A percentile compares a stretch with the other conserved stretches of the same genome.
These are phyloP conservation scores for Rhinoraja longicauda DNA, from an alignment of 2,797 vertebrate genomes.

Conservation along the genomic window DNA sequence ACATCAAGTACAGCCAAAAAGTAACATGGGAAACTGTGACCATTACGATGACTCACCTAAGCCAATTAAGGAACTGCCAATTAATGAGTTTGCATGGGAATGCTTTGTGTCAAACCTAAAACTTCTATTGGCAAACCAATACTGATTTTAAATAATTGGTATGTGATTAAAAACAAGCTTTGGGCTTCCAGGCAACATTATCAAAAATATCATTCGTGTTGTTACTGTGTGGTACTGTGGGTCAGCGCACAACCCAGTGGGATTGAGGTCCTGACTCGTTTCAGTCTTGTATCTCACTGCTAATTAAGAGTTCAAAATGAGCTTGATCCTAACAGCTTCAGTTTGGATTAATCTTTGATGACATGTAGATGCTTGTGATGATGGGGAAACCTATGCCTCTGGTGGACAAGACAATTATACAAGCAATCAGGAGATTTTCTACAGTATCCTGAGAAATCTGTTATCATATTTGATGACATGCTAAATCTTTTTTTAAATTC, in stretches of 20 bases:
- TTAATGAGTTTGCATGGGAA: not conserved
- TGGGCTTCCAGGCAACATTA: not conserved
- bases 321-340: too few relatives aligned
- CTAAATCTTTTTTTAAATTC: too few relatives aligned
- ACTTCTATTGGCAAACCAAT: not conserved
- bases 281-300: not conserved
- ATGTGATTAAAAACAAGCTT: slow-evolving; percentile 15
- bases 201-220: not conserved
- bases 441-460: too few relatives aligned
- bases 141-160: not conserved
- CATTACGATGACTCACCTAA: not conserved
- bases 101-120: not conserved
- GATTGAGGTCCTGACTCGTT: not conserved
- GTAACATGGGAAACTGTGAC: not conserved
- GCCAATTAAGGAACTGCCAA: not conserved
- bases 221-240: not conserved
- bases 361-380: too few relatives aligned
- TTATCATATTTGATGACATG: too few relatives aligned
- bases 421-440: too few relatives aligned
- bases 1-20: not conserved
- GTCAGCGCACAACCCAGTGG: not conserved
- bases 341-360: not conserved
- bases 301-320: not conserved
- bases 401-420: too few relatives aligned
- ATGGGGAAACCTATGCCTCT: too few relatives aligned